Evolutionary conservation across 1,140 invertebrate species (phyloP), one percentile per base, ranked within the genome.

Genomic region (Drosophila eugracilis): DNA sequence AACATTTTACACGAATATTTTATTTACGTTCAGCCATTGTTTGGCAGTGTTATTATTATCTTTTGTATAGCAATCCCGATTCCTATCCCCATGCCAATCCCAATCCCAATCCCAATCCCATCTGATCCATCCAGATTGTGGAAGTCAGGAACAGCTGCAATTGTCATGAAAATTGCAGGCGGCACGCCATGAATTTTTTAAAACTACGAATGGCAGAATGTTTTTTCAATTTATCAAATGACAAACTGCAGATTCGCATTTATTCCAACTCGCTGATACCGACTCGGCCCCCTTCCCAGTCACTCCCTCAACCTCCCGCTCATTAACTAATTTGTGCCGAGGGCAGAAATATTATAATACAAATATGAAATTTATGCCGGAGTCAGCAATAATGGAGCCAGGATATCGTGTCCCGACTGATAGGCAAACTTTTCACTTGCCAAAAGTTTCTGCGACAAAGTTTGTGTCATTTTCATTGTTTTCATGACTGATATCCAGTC

Each of bases 361-460:
- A 88, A 88, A 88, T 88, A 88, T 77, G 83, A 83, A 58, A 75
- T 88, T 88, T 88, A 88, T 88, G 83, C 78, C 53, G 66, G 77
- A 83, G 73, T 67, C 75, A 73, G 66, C 62, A 54, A 58, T 53
- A 78, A 76, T 69, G 45, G 53, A 49, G 57, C 42, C 41, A 32
- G 50, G 50, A 50, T 72, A 72, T 72, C 69, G 37, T 72, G 54
- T 36, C 12, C 47, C 57, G 39, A 47, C 70, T 80, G 74, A 84
- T 86, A 60, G 47, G 26, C 70, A 74, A 75, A 75, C 50, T 75
- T 75, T 75, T 75, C 52, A 74, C 52, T 66, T 66, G 70, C 37
- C 58, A 55, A 65, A 75, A 75, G 37, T 57, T 74, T 74, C 21
- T 22, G 71, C 47, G 59, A 37, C 44, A 66, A 75, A 75, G 47